Conservation (phyloP, 2,888 invertebrate species). For the Andrena praecox region DNA sequence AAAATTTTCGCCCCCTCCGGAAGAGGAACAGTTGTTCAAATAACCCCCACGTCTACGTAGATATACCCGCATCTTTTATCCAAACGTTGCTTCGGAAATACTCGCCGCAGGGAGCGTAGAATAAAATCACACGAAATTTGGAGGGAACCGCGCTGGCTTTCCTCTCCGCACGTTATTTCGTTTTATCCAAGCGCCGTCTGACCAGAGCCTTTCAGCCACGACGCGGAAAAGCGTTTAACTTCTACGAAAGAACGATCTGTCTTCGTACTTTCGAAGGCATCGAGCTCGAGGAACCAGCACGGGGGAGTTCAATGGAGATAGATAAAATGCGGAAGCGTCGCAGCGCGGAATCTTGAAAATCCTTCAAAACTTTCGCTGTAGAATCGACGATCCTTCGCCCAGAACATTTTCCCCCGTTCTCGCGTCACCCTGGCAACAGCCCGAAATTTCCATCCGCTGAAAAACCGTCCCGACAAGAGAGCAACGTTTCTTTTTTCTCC, state of each 20-base stretch:
- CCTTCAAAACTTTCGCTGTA: slow-evolving; percentile 40
- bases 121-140: too few relatives aligned
- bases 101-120: too few relatives aligned
- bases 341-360: slow-evolving; percentile 12
- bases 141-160: background rate
- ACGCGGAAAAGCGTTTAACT: slow-evolving; percentile 39
- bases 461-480: slow-evolving; percentile 41
- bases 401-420: slow-evolving; percentile 19
- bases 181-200: background rate
- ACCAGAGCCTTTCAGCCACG: slow-evolving; percentile 14
- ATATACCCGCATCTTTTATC: too few relatives aligned
- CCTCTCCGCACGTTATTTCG: background rate
- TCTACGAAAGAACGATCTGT: slow-evolving; percentile 33
- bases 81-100: too few relatives aligned
- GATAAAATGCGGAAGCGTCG: slow-evolving; percentile 27
- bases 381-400: slow-evolving; percentile 34
- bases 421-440: slow-evolving; percentile 23
- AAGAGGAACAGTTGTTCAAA: too few relatives aligned
- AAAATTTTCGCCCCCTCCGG: too few relatives aligned
- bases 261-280: slow-evolving; percentile 41
- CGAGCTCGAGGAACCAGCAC: slow-evolving; percentile 21
- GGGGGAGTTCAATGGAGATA: slow-evolving; percentile 43
- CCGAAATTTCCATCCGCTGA: slow-evolving; percentile 54
- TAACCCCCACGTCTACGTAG: too few relatives aligned
- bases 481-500: slow-evolving; percentile 1